phyloP scores from a whole-genome alignment of 2,113 vertebrate genomes.

The Pachycephala philippinensis region DNA sequence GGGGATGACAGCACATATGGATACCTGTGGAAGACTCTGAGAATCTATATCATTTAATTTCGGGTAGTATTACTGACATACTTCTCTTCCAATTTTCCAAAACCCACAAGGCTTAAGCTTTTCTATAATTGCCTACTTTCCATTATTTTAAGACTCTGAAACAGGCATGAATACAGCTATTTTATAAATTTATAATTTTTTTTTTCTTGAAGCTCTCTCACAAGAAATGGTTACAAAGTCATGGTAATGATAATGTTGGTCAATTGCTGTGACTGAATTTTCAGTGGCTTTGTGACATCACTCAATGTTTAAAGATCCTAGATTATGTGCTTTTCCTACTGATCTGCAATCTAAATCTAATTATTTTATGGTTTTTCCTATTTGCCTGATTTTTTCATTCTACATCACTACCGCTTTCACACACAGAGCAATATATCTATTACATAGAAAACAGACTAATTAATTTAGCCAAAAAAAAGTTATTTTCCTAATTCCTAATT shows the following conservation, averaged over 20 bases:
- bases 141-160: background rate
- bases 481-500: background rate
- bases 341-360: background rate
- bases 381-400: background rate
- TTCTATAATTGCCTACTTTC: background rate
- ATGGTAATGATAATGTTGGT: background rate
- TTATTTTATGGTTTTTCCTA: background rate
- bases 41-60: background rate
- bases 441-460: background rate
- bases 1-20: background rate
- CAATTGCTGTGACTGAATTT: background rate
- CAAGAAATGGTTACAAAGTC: background rate
- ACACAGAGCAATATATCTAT: background rate
- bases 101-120: background rate
- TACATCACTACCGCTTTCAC: background rate
- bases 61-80: background rate
- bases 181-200: background rate
- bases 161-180: background rate
- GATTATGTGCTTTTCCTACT: background rate
- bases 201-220: background rate
- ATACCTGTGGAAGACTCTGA: background rate
- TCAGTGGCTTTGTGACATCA: background rate
- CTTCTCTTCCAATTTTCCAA: background rate
- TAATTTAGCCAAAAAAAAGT: background rate
- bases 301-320: background rate